A percentile compares a stretch with the other conserved stretches of the same genome.
Conservation (phyloP, 2,797 vertebrate species). For the Garrulus glandarius region DNA sequence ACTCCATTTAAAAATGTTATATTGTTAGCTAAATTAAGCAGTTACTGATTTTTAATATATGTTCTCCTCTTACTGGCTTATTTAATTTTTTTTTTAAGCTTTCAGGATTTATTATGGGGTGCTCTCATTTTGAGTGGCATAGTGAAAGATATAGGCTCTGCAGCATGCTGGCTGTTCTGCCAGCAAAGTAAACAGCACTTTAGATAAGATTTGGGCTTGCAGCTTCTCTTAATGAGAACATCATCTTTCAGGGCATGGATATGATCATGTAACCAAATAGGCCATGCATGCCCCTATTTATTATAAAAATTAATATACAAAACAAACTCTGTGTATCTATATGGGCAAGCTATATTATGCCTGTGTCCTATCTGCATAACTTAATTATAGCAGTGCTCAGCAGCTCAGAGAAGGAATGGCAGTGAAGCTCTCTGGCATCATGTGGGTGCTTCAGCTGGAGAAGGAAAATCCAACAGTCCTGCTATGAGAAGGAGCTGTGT, state of each 20-base stretch:
- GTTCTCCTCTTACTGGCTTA: not conserved
- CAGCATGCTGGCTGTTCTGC: not conserved
- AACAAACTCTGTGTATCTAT: conserved; percentile 24
- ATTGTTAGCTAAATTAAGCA: conserved; percentile 36
- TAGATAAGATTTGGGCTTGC: conserved; percentile 13
- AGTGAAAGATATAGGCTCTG: not conserved
- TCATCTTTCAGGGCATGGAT: conserved; percentile 45
- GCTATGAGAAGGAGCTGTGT: not conserved
- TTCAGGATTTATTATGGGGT: not conserved
- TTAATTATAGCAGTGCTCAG: not conserved
- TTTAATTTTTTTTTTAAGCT: not conserved
- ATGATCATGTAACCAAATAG: conserved; percentile 41
- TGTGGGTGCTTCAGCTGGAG: not conserved
- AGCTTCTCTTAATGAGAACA: conserved; percentile 48
- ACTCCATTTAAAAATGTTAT: not conserved
- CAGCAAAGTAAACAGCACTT: conserved; percentile 50
- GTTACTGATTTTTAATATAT: conserved; percentile 35
- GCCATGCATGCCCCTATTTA: conserved; percentile 12
- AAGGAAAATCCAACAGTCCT: not conserved
- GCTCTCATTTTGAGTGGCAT: conserved; percentile 20
- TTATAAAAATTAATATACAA: conserved; percentile 32
- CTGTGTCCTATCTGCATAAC: not conserved
- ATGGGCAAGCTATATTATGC: not conserved
- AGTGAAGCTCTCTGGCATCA: not conserved
- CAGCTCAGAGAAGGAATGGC: not conserved